phyloP scores from a whole-genome alignment of 2,888 invertebrate species.

The Volucella inanis region DNA sequence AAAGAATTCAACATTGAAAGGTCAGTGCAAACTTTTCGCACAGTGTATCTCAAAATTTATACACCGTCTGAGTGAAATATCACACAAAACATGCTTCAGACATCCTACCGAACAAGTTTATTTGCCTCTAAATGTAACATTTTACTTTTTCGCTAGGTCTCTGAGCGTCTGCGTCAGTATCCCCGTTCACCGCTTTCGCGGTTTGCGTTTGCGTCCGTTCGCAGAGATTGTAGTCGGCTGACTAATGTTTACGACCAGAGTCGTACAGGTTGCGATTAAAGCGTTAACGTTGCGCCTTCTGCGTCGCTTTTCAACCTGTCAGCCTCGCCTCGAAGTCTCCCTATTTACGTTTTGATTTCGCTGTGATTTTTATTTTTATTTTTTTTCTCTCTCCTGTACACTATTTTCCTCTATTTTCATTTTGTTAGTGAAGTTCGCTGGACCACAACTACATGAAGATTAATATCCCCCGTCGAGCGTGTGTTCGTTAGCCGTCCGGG shows the following conservation, averaged over 20 bases:
- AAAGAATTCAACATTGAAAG: background rate
- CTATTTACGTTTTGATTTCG: slow-evolving; percentile 75
- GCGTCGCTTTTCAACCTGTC: slow-evolving; percentile 68
- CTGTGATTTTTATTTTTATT: slow-evolving; percentile 49
- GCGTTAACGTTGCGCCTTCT: slow-evolving; percentile 70
- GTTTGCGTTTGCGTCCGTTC: background rate
- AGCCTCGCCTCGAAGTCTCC: slow-evolving; percentile 50
- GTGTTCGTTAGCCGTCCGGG: slow-evolving; percentile 10
- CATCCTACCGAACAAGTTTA: slow-evolving; percentile 72
- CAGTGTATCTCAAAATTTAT: slow-evolving; percentile 65
- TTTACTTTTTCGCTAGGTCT: slow-evolving; percentile 63
- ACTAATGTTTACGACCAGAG: slow-evolving; percentile 73
- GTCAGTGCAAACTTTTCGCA: slow-evolving; percentile 28
- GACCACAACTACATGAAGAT: slow-evolving; percentile 64
- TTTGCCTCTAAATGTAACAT: slow-evolving; percentile 72
- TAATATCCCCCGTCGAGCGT: slow-evolving; percentile 72
- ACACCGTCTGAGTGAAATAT: slow-evolving; percentile 70
- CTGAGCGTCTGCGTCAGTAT: background rate
- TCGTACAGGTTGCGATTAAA: slow-evolving; percentile 74
- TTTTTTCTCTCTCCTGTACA: background rate
- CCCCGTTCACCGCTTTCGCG: background rate
- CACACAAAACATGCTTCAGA: slow-evolving; percentile 71
- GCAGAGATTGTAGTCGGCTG: slow-evolving; percentile 57
- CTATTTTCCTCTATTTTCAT: background rate
- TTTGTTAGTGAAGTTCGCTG: slow-evolving; percentile 1